Conservation (phyloP, 2,113 vertebrate species). For the Poeciliopsis turrubarensis region DNA sequence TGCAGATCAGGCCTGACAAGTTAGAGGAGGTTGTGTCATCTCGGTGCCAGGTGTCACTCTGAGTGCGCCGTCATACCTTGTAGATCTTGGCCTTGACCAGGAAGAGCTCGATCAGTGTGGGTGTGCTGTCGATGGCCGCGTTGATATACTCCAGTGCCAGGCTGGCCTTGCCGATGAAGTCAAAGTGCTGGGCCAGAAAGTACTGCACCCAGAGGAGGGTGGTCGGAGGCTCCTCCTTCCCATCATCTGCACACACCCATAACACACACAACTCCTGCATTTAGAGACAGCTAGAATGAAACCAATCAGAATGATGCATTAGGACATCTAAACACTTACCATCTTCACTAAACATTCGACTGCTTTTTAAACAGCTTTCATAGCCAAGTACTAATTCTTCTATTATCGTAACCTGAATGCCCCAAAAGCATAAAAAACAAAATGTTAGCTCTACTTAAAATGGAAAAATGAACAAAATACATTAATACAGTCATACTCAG, state of each 20-base stretch:
- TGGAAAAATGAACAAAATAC: no score
- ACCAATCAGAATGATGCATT: no score
- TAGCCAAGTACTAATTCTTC: conserved; percentile 93
- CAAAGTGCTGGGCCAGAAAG: conserved; percentile 98
- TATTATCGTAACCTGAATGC: conserved; percentile 90
- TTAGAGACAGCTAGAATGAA: background rate
- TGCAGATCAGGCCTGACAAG: conserved; percentile 48
- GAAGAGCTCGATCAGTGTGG: conserved; percentile 96
- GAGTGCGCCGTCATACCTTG: conserved; percentile 81
- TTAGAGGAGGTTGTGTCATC: background rate
- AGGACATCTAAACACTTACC: conserved; percentile 79
- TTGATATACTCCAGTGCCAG: conserved; percentile 95
- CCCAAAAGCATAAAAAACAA: no score
- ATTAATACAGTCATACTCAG: background rate
- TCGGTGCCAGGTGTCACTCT: background rate
- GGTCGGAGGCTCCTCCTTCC: conserved; percentile 95
- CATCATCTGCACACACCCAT: conserved; percentile 83
- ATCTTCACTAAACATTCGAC: conserved; percentile 91
- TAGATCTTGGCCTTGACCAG: conserved; percentile 99
- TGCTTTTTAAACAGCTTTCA: conserved; percentile 92
- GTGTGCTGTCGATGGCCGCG: conserved; percentile 95
- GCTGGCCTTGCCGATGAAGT: conserved; percentile 89
- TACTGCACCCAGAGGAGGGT: conserved; percentile 99
- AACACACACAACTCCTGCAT: no score
- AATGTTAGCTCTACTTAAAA: background rate